Percentiles rank a stretch among this genome's conserved stretches.
Evolutionary conservation across 2,113 vertebrate genomes (phyloP).

Genomic region (Asarcornis scutulata): DNA sequence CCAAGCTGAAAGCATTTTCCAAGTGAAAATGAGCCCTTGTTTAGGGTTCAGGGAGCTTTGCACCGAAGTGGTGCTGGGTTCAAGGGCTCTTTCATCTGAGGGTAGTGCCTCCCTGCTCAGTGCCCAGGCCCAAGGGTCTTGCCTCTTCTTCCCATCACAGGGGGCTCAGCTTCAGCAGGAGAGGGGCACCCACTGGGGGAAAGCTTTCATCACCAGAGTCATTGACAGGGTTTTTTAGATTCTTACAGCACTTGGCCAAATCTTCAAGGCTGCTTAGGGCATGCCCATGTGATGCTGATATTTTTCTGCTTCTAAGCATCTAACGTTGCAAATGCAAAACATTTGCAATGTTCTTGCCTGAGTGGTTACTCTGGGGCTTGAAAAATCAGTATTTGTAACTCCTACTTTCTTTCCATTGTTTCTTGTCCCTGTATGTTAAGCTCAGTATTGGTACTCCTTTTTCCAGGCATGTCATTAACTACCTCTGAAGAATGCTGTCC

Average conservation of each 20-base stretch:
- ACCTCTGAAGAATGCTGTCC: background rate
- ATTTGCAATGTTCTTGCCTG: background rate
- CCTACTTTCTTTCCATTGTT: background rate
- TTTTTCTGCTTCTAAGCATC: background rate
- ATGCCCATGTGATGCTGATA: background rate
- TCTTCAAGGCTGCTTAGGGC: background rate
- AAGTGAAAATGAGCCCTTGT: background rate
- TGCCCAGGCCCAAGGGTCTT: background rate
- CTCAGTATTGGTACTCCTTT: background rate
- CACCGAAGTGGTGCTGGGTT: background rate
- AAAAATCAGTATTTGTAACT: background rate
- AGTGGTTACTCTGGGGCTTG: background rate
- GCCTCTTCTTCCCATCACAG: rapidly evolving
- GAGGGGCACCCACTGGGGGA: background rate
- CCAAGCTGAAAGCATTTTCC: background rate
- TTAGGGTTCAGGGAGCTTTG: background rate
- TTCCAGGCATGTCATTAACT: background rate
- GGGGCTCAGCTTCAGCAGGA: background rate
- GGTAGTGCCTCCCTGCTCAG: background rate
- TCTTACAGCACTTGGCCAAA: background rate
- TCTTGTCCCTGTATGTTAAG: background rate
- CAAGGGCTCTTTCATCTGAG: background rate
- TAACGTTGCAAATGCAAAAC: background rate
- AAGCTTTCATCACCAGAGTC: background rate
- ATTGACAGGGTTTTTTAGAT: background rate